phyloP scores from a whole-genome alignment of 1,140 invertebrate genomes.

The Bombus vancouverensis region DNA sequence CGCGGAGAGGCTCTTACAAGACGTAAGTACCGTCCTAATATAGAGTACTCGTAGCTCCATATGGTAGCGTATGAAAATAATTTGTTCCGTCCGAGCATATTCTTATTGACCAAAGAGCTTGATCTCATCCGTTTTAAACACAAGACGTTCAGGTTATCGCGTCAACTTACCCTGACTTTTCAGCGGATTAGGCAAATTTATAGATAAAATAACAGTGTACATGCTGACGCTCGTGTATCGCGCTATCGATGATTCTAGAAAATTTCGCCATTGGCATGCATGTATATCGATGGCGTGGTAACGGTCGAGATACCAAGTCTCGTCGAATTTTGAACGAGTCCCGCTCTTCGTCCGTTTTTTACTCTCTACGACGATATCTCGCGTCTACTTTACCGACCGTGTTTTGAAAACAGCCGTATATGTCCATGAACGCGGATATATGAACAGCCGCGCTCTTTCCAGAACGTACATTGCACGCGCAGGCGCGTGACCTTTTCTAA shows the following conservation, averaged over 20 bases:
- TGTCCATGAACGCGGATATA: slow-evolving; percentile 34
- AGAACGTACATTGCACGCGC: slow-evolving; percentile 51
- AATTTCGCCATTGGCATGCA: background rate
- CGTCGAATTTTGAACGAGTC: background rate
- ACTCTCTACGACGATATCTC: background rate
- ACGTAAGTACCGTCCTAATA: slow-evolving; percentile 47
- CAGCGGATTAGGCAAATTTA: background rate
- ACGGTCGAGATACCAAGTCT: background rate
- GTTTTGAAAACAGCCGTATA: slow-evolving; percentile 12
- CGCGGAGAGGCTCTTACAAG: slow-evolving; percentile 48
- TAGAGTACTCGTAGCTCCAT: slow-evolving; percentile 30
- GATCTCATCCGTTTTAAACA: background rate
- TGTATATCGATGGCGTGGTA: background rate
- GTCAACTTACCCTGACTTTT: background rate
- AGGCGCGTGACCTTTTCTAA: slow-evolving; percentile 54
- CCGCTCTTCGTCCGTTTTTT: background rate
- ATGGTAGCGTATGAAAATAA: slow-evolving; percentile 40
- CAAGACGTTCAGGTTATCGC: background rate
- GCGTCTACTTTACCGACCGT: background rate
- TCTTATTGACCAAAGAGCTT: background rate
- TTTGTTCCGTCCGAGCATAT: background rate
- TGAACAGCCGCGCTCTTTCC: slow-evolving; percentile 56
- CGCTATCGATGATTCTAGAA: slow-evolving; percentile 30
- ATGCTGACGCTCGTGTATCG: background rate
- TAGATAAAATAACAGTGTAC: no score